These are phyloP conservation scores for Australoheros scitulus DNA, from an alignment of 2,113 vertebrate genomes.

Conservation along the genomic window DNA sequence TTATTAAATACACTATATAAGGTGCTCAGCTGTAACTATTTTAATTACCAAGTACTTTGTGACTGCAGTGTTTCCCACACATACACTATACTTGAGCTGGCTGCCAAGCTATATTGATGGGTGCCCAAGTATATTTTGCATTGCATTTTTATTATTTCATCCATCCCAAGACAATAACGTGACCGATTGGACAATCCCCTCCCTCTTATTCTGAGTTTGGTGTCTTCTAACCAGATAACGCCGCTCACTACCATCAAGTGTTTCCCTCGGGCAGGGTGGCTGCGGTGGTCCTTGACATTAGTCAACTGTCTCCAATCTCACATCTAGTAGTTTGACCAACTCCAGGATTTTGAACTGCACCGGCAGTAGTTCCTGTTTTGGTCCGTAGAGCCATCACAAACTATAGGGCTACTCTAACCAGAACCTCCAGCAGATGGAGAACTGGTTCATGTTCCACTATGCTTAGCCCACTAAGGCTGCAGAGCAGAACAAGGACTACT, in stretches of 20 bases:
- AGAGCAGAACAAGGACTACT: not conserved
- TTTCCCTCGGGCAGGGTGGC: not conserved
- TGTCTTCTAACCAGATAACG: no score
- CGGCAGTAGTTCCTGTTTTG: not conserved
- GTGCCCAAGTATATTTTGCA: not conserved
- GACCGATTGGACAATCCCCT: no score
- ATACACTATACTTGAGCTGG: not conserved
- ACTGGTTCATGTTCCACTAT: not conserved
- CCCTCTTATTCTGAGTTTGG: no score
- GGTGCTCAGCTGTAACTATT: slow-evolving; percentile 1
- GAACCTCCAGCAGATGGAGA: not conserved
- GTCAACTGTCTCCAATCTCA: not conserved
- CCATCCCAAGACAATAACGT: no score
- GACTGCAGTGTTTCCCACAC: not conserved
- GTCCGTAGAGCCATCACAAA: not conserved
- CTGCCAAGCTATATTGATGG: not conserved
- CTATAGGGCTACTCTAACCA: not conserved
- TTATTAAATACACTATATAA: not conserved
- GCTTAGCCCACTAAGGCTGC: not conserved
- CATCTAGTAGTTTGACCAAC: not conserved
- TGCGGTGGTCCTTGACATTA: not conserved
- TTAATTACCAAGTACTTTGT: not conserved
- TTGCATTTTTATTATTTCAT: not conserved
- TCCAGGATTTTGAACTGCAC: not conserved
- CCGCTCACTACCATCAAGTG: no score